Conservation (phyloP, 2,888 invertebrate genomes). For the Notocelia uddmanniana region DNA sequence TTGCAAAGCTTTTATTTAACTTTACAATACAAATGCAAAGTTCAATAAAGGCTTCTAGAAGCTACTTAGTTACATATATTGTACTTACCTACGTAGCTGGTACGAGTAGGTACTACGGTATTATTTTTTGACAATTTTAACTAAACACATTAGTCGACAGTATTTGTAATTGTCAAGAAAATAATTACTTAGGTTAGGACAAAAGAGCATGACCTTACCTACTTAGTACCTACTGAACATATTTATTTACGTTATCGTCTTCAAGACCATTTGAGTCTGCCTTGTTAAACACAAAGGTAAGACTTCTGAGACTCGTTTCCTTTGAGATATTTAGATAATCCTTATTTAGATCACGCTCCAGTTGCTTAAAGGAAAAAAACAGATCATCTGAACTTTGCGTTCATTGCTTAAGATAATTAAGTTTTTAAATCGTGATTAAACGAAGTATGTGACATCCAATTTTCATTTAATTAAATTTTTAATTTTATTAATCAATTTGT, state of each 20-base stretch:
- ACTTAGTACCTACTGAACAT: neutral
- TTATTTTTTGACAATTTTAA: too few species aligned
- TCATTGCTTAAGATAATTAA: too few species aligned
- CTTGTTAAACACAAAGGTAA: slow-evolving; percentile 6
- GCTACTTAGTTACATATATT: too few species aligned
- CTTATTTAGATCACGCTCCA: slow-evolving; percentile 18
- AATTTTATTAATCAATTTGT: too few species aligned
- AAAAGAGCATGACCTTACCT: neutral
- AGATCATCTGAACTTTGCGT: neutral
- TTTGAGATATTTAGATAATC: slow-evolving; percentile 3
- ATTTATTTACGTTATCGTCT: slow-evolving; percentile 16
- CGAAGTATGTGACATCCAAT: too few species aligned
- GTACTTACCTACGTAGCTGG: too few species aligned
- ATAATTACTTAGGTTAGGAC: neutral
- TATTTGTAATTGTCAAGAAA: neutral
- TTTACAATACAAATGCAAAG: too few species aligned
- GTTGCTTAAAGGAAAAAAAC: neutral
- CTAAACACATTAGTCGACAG: neutral
- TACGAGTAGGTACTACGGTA: too few species aligned
- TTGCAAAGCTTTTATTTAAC: too few species aligned
- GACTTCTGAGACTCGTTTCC: slow-evolving; percentile 23
- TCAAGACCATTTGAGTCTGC: slow-evolving; percentile 16
- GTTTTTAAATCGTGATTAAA: too few species aligned
- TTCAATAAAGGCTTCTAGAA: too few species aligned
- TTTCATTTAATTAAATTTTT: too few species aligned